phyloP scores from a whole-genome alignment of 2,113 vertebrate genomes.

The Corynorhinus townsendii region DNA sequence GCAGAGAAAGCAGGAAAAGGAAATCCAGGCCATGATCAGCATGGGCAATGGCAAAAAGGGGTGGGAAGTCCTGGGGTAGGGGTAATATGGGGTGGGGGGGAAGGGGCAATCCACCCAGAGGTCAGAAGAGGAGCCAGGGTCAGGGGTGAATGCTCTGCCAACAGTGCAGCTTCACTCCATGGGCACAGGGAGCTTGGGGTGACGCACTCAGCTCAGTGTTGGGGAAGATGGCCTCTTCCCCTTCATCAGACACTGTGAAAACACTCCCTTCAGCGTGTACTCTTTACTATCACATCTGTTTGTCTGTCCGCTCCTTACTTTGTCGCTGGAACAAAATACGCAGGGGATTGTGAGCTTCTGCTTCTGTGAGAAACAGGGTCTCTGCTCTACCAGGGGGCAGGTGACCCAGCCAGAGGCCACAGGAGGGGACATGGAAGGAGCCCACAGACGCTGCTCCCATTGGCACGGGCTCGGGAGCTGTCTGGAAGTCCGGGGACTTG shows the following conservation, averaged over 20 bases:
- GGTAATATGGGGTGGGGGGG: too few relatives aligned
- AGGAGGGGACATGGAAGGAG: neutral
- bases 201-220: neutral
- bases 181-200: neutral
- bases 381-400: neutral
- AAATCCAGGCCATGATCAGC: neutral
- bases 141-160: neutral
- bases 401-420: neutral
- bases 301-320: slow-evolving; percentile 48
- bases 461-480: neutral
- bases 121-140: neutral
- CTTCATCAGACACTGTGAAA: slow-evolving; percentile 73
- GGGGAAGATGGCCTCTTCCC: neutral
- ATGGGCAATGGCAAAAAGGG: neutral
- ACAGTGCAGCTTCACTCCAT: neutral
- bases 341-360: neutral
- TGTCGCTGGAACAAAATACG: slow-evolving; percentile 55
- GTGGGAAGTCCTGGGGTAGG: neutral
- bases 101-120: neutral
- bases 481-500: slow-evolving; percentile 2
- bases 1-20: neutral
- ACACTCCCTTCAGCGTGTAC: neutral
- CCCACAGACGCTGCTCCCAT: neutral
- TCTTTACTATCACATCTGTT: slow-evolving; percentile 21
- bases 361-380: neutral